Percentiles rank a stretch among this genome's conserved stretches.
These are phyloP conservation scores for Cathartes aura DNA, from an alignment of 2,113 vertebrate species.

Conservation along the genomic window DNA sequence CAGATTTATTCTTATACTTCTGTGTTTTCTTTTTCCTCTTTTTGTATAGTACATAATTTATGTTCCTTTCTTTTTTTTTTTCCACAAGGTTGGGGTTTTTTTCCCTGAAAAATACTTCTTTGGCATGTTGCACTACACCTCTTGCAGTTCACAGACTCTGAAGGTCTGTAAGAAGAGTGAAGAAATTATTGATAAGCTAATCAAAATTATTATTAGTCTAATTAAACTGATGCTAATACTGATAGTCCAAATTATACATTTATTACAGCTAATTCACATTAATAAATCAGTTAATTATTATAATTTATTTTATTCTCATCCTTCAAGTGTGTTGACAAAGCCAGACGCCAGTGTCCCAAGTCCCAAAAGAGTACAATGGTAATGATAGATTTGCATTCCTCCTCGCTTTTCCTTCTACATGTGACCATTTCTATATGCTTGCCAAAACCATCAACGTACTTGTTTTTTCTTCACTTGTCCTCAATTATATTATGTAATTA, in stretches of 20 bases:
- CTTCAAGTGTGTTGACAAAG: neutral
- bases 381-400: neutral
- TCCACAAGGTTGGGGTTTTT: fast-evolving
- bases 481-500: neutral
- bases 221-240: neutral
- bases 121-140: neutral
- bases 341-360: neutral
- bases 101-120: neutral
- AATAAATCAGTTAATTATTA: neutral
- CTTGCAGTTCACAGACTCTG: neutral
- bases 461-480: neutral
- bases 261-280: neutral
- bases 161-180: neutral
- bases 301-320: neutral
- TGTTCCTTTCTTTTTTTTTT: neutral
- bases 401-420: neutral
- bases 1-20: neutral
- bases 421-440: neutral
- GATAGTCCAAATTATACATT: neutral
- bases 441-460: neutral
- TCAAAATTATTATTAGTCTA: neutral
- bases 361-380: neutral
- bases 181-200: neutral
- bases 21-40: neutral
- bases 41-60: neutral